Base-by-base conservation (phyloP, 2,113 vertebrate species). In the Vicugna pacos region DNA sequence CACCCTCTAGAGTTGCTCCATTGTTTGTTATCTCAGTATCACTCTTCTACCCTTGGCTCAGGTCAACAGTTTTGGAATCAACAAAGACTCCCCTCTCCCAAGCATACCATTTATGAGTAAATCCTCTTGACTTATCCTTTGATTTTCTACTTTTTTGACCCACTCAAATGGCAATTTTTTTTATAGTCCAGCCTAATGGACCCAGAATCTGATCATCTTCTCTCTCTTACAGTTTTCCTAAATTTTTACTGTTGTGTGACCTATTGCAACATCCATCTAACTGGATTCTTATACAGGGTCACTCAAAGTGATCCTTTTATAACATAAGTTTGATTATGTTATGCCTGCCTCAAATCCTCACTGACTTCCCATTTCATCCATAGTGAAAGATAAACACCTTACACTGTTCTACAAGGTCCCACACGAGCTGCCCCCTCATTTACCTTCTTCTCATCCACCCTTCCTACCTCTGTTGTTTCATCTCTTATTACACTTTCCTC, bases 111-210 rank as follows among this genome's bases (percentile, higher is more conserved):
- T 42, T 26, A n/a, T 73, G n/a, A 92, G 16, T 42, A 75, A 82
- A 60, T 95, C 32, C 48, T 95, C 17, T 82, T 77, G 64, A 89
- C 50, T 89, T 22, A 67, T 54, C 42, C 35, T 88, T 80, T 96
- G 64, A 26, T 89, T 95, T 93, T 82, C 65, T 38, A 76, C 52
- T 86, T 42, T 89, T 96, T 92, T 77, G 46, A 42, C 14, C 5
- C 60, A 42, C 42, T 70, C 26, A 56, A 46, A 28, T 60, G 42
- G 7, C 20, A 79, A 2, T 84, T 95, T 76, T 42, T 42, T 79
- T 42, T 84, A 42, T 79, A 30, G 30, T 64, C 91, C 42, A 73
- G 72, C 5, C 26, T 89, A 54, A 72, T 12, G 3, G 79, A 88
- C 35, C 50, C 77, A 70, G 30, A 76, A 70, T 75, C 52, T 70